Percentiles rank a stretch among this genome's conserved stretches.
These are phyloP conservation scores for Coremacera marginata DNA, from an alignment of 2,888 invertebrate genomes.

Conservation along the genomic window DNA sequence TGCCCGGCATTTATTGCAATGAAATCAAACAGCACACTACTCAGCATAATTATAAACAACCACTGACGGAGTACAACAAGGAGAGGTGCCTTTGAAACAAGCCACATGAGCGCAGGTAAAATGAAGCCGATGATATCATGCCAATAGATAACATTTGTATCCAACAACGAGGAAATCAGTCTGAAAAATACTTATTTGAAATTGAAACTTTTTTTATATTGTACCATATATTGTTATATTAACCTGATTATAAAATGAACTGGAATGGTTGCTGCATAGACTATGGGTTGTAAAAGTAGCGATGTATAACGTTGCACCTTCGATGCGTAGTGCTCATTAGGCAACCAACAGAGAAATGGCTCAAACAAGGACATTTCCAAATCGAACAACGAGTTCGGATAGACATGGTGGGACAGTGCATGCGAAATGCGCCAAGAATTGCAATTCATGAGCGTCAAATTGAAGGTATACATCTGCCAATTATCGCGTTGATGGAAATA, in stretches of 20 bases:
- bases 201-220: neutral
- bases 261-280: slow-evolving; percentile 52
- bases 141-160: slow-evolving; percentile 56
- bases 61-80: slow-evolving; percentile 65
- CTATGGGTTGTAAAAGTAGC: slow-evolving; percentile 70
- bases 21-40: slow-evolving; percentile 74
- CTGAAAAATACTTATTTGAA: slow-evolving; percentile 44
- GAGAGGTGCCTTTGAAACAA: slow-evolving; percentile 56
- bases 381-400: slow-evolving; percentile 82
- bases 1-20: slow-evolving; percentile 81
- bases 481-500: slow-evolving; percentile 81
- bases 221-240: no score
- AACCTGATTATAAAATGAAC: slow-evolving; percentile 46
- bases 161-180: slow-evolving; percentile 48
- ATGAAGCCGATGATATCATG: slow-evolving; percentile 67
- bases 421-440: slow-evolving; percentile 82
- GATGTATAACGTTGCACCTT: slow-evolving; percentile 70
- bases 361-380: slow-evolving; percentile 78
- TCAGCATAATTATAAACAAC: slow-evolving; percentile 71
- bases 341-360: slow-evolving; percentile 77
- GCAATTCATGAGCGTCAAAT: slow-evolving; percentile 73
- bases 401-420: slow-evolving; percentile 81
- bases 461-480: slow-evolving; percentile 83
- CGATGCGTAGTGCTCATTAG: slow-evolving; percentile 70
- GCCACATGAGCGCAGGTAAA: slow-evolving; percentile 67